Base-by-base conservation (phyloP, 2,797 vertebrate species). In the Parambassis ranga region DNA sequence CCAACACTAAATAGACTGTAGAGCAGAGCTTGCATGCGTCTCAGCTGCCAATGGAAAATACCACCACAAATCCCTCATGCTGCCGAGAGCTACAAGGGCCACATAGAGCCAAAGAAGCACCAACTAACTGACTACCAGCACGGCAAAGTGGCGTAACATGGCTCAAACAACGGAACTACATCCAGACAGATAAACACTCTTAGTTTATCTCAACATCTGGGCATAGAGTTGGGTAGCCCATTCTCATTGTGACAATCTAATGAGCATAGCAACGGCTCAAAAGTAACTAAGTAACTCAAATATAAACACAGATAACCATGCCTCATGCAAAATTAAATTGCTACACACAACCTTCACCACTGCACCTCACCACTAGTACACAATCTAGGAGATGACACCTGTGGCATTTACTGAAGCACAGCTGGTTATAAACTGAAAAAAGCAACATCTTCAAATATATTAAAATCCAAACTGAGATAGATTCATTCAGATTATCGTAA, bases 41-140 rank as follows among this genome's bases (percentile, higher is more conserved):
- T 65, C 64, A 46, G 33, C 37, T 58, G 71, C 73, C 75, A 78
- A 78, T 67, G 80, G 79, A 87, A 89, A 87, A 87, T 81, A 85
- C 74, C 84, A 52, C 62, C 13, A 66, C 49, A 83, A 82, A 83
- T 79, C 75, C 50, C 41, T 66, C 47, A 19, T 43, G 14, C 51
- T 69, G 70, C 64, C 65, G 71, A 65, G 44, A 65, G 61, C 69
- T 51, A 42, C 31, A 28, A 42, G 32, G 47, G 26, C 50, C 65
- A 52, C 30, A 43, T 39, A 46, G 39, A 55, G 37, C 39, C 37
- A 10, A 52, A 32, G 35, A 36, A 52, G 44, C 32, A 19, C 13
- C 31, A 39, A 58, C 72, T 59, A 50, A 53, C 50, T 19, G 41
- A 46, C 64, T 47, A 41, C 35, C 27, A 48, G 33, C 60, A 11